These are phyloP conservation scores for Oreotrochilus melanogaster DNA, from an alignment of 2,113 vertebrate species.

Conservation along the genomic window DNA sequence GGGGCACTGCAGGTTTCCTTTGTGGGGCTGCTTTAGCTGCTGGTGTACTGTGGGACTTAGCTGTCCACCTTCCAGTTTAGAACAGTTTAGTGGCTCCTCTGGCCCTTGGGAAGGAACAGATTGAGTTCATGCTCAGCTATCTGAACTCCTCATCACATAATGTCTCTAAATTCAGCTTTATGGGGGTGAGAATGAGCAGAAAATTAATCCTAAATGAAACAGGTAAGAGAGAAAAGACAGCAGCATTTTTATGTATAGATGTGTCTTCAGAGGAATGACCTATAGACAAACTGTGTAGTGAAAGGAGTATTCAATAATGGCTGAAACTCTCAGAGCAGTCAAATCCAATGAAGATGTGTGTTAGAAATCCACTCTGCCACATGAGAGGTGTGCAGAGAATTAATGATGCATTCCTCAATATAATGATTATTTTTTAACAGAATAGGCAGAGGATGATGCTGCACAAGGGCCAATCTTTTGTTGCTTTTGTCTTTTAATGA, in stretches of 20 bases:
- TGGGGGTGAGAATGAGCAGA: neutral
- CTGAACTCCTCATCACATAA: neutral
- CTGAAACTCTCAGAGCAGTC: slow-evolving; percentile 2
- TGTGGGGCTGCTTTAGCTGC: neutral
- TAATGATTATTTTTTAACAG: neutral
- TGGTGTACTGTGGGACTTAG: neutral
- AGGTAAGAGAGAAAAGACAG: neutral
- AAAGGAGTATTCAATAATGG: neutral
- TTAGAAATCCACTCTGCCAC: neutral
- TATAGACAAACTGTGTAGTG: neutral
- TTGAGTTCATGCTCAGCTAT: neutral
- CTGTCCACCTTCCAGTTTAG: neutral
- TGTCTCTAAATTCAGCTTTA: neutral
- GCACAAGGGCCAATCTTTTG: neutral
- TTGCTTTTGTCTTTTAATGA: slow-evolving; percentile 26
- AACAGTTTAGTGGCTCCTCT: neutral
- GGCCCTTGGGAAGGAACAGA: neutral
- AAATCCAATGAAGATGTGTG: neutral
- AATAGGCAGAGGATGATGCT: neutral
- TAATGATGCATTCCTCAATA: neutral
- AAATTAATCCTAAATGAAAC: neutral
- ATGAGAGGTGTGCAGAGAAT: neutral
- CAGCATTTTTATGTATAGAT: fast-evolving
- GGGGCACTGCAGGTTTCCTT: neutral
- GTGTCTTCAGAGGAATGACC: neutral